Base-by-base conservation (phyloP, 2,113 vertebrate genomes). In the Camarhynchus parvulus region DNA sequence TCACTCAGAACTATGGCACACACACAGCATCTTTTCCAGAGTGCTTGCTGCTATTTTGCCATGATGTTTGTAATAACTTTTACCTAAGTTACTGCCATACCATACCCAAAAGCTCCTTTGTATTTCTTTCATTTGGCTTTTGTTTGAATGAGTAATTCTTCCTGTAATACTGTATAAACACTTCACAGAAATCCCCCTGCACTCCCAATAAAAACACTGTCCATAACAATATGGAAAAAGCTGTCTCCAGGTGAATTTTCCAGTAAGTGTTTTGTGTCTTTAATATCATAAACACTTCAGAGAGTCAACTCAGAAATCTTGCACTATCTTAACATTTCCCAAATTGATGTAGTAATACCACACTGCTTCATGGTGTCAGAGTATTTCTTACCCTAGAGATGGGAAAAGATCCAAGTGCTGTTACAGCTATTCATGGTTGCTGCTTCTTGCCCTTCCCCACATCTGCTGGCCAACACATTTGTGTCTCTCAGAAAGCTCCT, bases 181-280 rank as follows among this genome's bases (percentile, higher is more conserved):
- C 59, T 53, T 73, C 53, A 69, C 63, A 93, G 85, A 93, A 94
- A 94, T 89, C 59, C 72, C 94, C 90, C 46, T 59, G 55, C 21
- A 8, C 25, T 66, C 53, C 55, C 85, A 62, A 22, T 41, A 47
- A 64, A 55, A 85, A 75, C 78, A 76, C 1, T 72, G 61, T 19
- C 58, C 19, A 1, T 27, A 87, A 31, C 28, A 77, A 9, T 5
- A 15, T 9, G 63, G 59, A 39, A 62, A 16, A 44, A 68, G 28
- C 11, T 80, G 42, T 39, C 61, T 80, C 89, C 41, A 77, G 50
- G 42, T 50, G 30, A 61, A 47, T 47, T 63, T 90, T 86, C 67
- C 72, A 73, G 49, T 35, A 89, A 87, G 28, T 66, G 55, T 59
- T 93, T 92, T 83, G 15, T 80, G 27, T 42, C 50, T 76, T 86